Percentiles rank a stretch among this genome's conserved stretches.
phyloP scores from a whole-genome alignment of 2,113 vertebrate genomes.

The Pelusios castaneus region DNA sequence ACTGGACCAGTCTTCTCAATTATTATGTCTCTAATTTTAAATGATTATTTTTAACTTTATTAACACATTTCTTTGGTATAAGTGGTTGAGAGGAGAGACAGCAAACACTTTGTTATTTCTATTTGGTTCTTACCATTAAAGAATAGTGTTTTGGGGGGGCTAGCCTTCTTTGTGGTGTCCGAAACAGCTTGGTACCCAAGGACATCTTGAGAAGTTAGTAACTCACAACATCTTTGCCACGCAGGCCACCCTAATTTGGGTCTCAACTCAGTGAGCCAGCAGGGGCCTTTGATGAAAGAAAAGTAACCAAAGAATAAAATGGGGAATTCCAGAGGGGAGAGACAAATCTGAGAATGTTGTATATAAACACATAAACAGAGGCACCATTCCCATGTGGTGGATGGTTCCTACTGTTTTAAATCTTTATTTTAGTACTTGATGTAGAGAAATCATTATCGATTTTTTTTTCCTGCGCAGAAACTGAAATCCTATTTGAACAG shows the following conservation, averaged over 20 bases:
- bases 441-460: not conserved
- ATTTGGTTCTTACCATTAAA: not conserved
- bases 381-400: not conserved
- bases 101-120: not conserved
- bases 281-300: not conserved
- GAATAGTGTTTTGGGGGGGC: not conserved
- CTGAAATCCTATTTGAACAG: conserved; percentile 40
- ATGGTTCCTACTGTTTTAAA: conserved; percentile 1
- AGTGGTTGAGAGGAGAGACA: not conserved
- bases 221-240: not conserved
- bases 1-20: not conserved
- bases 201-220: not conserved
- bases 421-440: conserved; percentile 9
- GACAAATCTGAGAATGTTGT: not conserved
- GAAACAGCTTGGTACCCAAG: not conserved
- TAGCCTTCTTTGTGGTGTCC: not conserved
- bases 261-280: not conserved
- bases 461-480: not conserved
- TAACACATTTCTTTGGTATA: not conserved
- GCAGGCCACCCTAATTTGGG: not conserved
- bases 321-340: not conserved
- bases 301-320: not conserved
- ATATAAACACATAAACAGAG: not conserved
- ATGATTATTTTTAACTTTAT: not conserved
- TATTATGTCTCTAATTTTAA: not conserved